Evolutionary conservation across 2,113 vertebrate genomes (phyloP), one percentile per base, ranked within the genome.

Genomic region (Archilochus colubris): DNA sequence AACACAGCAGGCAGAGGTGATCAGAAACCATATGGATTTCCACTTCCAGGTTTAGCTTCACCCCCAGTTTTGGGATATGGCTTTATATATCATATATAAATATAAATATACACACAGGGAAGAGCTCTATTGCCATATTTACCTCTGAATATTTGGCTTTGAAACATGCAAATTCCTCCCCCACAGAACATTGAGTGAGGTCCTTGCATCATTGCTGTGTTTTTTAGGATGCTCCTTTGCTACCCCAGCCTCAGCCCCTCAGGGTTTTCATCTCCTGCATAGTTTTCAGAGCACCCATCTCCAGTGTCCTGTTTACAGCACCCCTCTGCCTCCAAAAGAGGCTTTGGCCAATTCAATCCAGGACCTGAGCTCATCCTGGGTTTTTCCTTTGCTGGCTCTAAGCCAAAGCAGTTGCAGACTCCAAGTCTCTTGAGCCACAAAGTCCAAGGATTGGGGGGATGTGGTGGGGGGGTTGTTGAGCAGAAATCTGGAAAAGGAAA

Each of bases 51-150:
- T 27, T 57, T 12, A 44, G 30, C 17, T 51, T 64, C 79, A 12
- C 14, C 2, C 3, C 3, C 9, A 3, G 9, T 54, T 69, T 30
- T 14, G 80, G 33, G 63, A 30, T 25, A 28, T 0, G 4, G 43
- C 54, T 23, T 40, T 40, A 40, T 40, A 40, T 40, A 40, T 40
- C 38, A 40, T 40, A 40, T 40, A 40, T 40, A 33, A 33, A 40
- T 40, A 40, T 40, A 40, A 10, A 40, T 40, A 40, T 40, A 40
- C 11, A 11, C 38, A 57, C 6, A 36, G 72, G 43, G 14, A 27
- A 62, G 55, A 55, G 40, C 36, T 44, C 7, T 31, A 3, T 43
- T 14, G 44, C 31, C 9, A 50, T 1, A 19, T 20, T 20, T 20
- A 20, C 46, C 46, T 48, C 46, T 48, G 46, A 10, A 19, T 48